phyloP scores from a whole-genome alignment of 2,888 invertebrate species.

The Lepidonotus clava region DNA sequence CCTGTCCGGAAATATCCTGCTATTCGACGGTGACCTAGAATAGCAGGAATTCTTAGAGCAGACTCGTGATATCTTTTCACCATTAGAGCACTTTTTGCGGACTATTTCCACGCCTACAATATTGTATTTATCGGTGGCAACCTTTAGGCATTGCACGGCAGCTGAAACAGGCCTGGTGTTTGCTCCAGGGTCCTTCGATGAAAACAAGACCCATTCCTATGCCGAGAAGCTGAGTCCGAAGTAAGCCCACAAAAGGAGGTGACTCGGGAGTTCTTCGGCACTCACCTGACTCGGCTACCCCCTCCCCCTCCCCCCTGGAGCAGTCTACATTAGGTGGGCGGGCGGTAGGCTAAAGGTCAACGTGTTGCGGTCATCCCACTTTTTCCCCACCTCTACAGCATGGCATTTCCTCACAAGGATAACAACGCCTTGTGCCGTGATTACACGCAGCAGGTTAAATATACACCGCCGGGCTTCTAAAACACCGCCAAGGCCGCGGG shows the following conservation, averaged over 20 bases:
- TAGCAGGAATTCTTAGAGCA: not conserved
- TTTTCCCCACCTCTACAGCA: not conserved
- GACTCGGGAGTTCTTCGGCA: not conserved
- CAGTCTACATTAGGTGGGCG: not conserved
- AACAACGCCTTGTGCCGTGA: not conserved
- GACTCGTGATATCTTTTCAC: not conserved
- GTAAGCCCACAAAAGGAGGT: no score
- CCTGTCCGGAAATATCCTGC: no score
- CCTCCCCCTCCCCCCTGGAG: not conserved
- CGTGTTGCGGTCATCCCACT: not conserved
- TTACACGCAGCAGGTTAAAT: not conserved
- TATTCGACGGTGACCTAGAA: no score
- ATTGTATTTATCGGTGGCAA: no score
- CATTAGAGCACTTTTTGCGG: not conserved
- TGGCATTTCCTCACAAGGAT: not conserved
- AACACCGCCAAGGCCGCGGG: not conserved
- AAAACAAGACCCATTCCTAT: no score
- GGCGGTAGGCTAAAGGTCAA: no score
- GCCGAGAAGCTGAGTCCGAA: no score
- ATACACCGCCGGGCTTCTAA: not conserved
- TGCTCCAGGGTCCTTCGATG: no score
- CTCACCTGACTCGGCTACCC: not conserved
- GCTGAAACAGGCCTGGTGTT: no score
- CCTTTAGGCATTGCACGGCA: no score
- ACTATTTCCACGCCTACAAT: not conserved